Base-by-base conservation (phyloP, 2,888 invertebrate species). In the Lutraria lutraria region DNA sequence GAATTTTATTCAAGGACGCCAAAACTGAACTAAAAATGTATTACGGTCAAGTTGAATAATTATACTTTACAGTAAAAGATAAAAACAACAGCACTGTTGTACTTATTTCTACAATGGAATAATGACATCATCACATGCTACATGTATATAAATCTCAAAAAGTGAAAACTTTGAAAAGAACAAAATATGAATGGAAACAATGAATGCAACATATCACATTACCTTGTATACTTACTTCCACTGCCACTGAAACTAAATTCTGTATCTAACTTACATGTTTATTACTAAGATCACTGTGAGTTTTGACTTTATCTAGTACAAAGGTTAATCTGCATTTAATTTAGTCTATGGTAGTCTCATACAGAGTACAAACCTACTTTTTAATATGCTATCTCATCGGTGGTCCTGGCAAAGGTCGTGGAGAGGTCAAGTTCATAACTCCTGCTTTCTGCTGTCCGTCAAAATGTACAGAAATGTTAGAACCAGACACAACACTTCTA, bases 381-480 rank as follows among this genome's bases (percentile, higher is more conserved):
- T 12, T n/a, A n/a, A 25, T n/a, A 60, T 85, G 88, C 82, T 90
- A 90, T 88, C 88, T 90, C 29, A n/a, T 54, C 21, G 85, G 72
- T 29, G 86, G 88, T 68, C 88, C 90, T 34, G 90, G 88, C 25
- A 90, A 83, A 19, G 88, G 90, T 63, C 88, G 60, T 88, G 91
- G 68, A 81, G 72, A 86, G 87, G 88, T 79, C 54, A 87, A 83
- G 80, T 34, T 81, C 60, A 81, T 56, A 31, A 19, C 21, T 16
- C 79, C 56, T 25, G 82, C 13, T 68, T 53, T 53, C 15, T 29
- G 16, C n/a, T 76, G 34, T 25, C 43, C 56, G 8, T 85, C 85
- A 80, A 85, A 80, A 56, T 80, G 85, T 34, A 85, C 80, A 85
- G 34, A 79, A 15, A 85, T 52, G 31, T 53, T 80, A 43, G 87